phyloP scores from a whole-genome alignment of 2,113 vertebrate genomes.

The Myiagra hebetior region DNA sequence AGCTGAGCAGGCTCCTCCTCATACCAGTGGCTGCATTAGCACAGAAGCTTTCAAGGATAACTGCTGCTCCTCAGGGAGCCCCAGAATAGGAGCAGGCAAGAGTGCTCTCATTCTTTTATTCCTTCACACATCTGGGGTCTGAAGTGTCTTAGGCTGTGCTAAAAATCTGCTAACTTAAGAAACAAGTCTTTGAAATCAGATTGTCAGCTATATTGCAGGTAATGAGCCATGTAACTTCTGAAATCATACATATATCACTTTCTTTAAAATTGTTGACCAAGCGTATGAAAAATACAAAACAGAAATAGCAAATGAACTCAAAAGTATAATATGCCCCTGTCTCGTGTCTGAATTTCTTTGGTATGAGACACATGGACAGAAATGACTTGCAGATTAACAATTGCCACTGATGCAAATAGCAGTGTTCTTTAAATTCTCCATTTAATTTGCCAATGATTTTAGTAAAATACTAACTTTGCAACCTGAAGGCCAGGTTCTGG shows the following conservation, averaged over 20 bases:
- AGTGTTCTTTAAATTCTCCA: neutral
- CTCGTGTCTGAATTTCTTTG: neutral
- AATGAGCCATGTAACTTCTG: conserved; percentile 41
- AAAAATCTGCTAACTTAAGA: conserved; percentile 44
- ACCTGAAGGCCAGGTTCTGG: neutral
- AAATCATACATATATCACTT: conserved; percentile 6
- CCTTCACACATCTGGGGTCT: conserved; percentile 33
- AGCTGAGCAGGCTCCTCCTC: conserved; percentile 14
- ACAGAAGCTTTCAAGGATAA: conserved; percentile 57
- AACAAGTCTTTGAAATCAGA: neutral
- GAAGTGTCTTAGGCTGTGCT: conserved; percentile 6
- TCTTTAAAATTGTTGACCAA: conserved; percentile 21
- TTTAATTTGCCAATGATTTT: neutral
- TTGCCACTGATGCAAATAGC: neutral
- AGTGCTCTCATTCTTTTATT: conserved; percentile 44
- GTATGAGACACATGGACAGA: neutral
- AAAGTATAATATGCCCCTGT: neutral
- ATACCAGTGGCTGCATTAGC: neutral
- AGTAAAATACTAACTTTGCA: neutral
- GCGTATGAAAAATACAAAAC: neutral
- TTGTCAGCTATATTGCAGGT: conserved; percentile 5
- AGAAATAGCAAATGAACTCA: conserved; percentile 15
- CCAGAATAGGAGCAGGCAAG: conserved; percentile 36
- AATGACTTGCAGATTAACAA: neutral
- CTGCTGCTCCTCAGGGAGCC: conserved; percentile 25